Evolutionary conservation across 2,888 invertebrate genomes (phyloP).

Genomic region (Tetranychus truncatus): DNA sequence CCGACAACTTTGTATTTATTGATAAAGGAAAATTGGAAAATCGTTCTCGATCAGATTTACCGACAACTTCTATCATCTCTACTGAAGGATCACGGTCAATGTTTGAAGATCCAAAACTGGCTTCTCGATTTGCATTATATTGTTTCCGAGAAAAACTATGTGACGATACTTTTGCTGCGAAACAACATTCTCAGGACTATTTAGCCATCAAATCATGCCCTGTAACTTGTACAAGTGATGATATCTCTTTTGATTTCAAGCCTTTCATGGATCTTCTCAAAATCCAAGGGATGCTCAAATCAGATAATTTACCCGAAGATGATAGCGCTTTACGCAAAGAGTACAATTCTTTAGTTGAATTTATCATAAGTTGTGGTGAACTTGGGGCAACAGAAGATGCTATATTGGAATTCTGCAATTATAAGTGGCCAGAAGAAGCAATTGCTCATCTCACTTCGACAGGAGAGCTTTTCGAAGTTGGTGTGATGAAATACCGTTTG

Average conservation of each 20-base stretch:
- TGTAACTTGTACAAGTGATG: neutral
- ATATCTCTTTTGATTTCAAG: neutral
- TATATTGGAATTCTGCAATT: neutral
- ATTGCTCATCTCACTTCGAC: neutral
- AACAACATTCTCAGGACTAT: slow-evolving; percentile 23
- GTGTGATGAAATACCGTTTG: slow-evolving; percentile 16
- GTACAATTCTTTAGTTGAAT: neutral
- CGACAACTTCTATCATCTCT: neutral
- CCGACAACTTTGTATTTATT: slow-evolving; percentile 17
- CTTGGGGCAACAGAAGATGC: slow-evolving; percentile 13
- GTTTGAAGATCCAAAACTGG: slow-evolving; percentile 14
- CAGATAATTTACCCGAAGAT: neutral
- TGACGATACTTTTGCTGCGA: neutral
- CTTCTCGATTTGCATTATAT: slow-evolving; percentile 24
- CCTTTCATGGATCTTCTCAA: neutral
- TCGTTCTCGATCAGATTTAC: neutral
- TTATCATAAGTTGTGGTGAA: slow-evolving; percentile 14
- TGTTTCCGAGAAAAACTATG: slow-evolving; percentile 20
- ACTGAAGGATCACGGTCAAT: neutral
- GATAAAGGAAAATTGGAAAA: slow-evolving; percentile 6
- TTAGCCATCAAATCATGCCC: slow-evolving; percentile 15
- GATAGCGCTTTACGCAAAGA: neutral
- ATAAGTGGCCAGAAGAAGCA: neutral
- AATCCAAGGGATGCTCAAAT: neutral
- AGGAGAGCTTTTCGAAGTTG: slow-evolving; percentile 18